These are phyloP conservation scores for Anabas testudineus DNA, from an alignment of 2,797 vertebrate genomes.

Conservation along the genomic window DNA sequence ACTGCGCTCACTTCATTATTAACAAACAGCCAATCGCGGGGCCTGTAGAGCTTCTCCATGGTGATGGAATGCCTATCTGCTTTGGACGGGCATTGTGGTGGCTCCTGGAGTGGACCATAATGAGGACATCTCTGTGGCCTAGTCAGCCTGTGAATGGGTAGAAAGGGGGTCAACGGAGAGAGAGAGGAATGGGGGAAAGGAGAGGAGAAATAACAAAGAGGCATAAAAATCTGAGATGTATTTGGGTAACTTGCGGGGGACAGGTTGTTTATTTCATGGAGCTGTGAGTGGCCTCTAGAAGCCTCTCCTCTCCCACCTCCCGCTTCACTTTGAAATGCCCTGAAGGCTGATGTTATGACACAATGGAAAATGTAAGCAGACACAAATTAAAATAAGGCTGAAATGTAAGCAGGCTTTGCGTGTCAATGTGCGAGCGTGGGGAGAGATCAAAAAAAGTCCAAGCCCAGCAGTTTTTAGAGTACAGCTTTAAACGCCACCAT, in stretches of 20 bases:
- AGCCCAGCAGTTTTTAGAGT: conserved; percentile 71
- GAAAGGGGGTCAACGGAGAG: conserved; percentile 51
- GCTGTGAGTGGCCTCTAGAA: not conserved
- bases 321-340: conserved; percentile 39
- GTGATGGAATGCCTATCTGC: conserved; percentile 79
- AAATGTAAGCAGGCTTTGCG: conserved; percentile 72
- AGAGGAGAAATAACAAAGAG: conserved; percentile 46
- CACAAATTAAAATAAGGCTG: conserved; percentile 62
- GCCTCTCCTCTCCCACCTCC: conserved; percentile 14
- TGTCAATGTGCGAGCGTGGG: conserved; percentile 56
- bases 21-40: conserved; percentile 71
- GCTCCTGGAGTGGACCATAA: conserved; percentile 69
- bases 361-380: conserved; percentile 71
- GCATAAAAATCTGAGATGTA: conserved; percentile 41
- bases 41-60: conserved; percentile 74
- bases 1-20: conserved; percentile 74
- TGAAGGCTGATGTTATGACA: conserved; percentile 55
- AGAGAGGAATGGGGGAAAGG: conserved; percentile 1
- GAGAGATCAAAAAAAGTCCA: conserved; percentile 46
- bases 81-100: conserved; percentile 70
- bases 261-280: conserved; percentile 53
- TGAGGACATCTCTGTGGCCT: conserved; percentile 68
- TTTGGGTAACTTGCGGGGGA: conserved; percentile 32
- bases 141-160: conserved; percentile 59
- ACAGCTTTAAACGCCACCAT: conserved; percentile 77